Evolutionary conservation across 2,888 invertebrate species (phyloP), one percentile per base, ranked within the genome.

Genomic region (Pachydiplax longipennis): DNA sequence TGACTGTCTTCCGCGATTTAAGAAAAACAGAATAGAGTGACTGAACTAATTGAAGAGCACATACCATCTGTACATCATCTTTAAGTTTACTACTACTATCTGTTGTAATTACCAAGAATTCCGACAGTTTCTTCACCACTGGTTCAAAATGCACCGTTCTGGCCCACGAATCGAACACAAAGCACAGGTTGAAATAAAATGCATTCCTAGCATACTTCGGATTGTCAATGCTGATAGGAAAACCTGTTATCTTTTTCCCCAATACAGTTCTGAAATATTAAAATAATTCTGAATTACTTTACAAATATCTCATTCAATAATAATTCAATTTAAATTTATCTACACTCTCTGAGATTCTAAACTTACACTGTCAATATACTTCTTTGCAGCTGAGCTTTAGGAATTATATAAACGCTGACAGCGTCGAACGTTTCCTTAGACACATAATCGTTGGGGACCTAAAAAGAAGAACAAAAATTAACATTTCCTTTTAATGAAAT

Each of bases 121-220:
- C 98, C 0, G 98, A 97, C 90, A 99, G 95, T 94, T 99, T 99
- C 93, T 97, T 98, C 0, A 99, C 98, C 13, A 99, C 97, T 0
- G 98, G 97, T 93, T 99, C 99, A 94, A 99, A 99, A 93, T 98
- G 98, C 2, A 98, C 97, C 0, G 98, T 98, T 91, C 98, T 96
- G 0, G 98, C 97, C 95, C 97, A 96, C 90, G 97, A 97, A 93
- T 98, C 98, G 93, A 98, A 99, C 0, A 99, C 98, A 93, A 99
- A 98, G 94, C 99, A 99, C 53, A 98, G 94, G 94, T 99, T 99
- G 94, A 99, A 99, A 91, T 98, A 97, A 93, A 98, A 97, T n/a
- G 98, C 98, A 94, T 99, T 99, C 90, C 99, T 95, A 22, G 97
- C 97, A 94, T 99, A 99, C 93, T 98, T 97, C 90, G 97, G 96